Conservation (phyloP, 2,113 vertebrate species). For the Poeciliopsis retropinna region DNA sequence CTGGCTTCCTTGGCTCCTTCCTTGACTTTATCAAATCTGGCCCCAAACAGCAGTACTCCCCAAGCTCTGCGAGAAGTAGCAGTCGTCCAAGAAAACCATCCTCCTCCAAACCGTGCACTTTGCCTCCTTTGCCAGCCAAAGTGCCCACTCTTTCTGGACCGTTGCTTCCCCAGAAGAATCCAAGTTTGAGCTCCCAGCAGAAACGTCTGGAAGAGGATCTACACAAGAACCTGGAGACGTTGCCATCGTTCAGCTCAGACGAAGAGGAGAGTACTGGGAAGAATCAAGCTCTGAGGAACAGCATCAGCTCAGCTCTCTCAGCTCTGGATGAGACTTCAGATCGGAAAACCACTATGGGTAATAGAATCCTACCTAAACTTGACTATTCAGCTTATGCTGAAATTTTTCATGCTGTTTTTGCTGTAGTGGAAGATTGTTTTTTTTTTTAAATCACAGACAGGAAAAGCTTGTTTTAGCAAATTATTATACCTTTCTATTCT, state of each 20-base stretch:
- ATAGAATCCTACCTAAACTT: neutral
- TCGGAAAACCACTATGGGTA: constrained; percentile 88
- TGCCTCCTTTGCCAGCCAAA: constrained; percentile 76
- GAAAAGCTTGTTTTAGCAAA: too few relatives aligned
- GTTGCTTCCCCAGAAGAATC: constrained; percentile 74
- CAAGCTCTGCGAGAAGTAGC: constrained; percentile 87
- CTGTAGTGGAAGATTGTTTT: neutral
- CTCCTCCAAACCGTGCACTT: constrained; percentile 79
- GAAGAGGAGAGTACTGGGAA: constrained; percentile 92
- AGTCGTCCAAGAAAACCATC: constrained; percentile 88
- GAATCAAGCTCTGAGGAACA: constrained; percentile 92
- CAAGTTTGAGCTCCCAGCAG: constrained; percentile 76
- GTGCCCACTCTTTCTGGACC: constrained; percentile 68
- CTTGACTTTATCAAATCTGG: constrained; percentile 98
- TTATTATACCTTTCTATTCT: neutral
- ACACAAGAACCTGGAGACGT: constrained; percentile 89
- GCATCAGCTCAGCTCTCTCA: constrained; percentile 87
- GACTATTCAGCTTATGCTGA: neutral
- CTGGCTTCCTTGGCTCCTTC: constrained; percentile 96
- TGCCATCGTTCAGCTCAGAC: constrained; percentile 95
- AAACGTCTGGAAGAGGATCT: constrained; percentile 88
- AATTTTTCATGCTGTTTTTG: neutral
- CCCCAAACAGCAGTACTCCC: constrained; percentile 93
- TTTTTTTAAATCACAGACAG: neutral
- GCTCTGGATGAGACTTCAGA: constrained; percentile 88